Percentiles rank a stretch among this genome's conserved stretches.
phyloP scores from a whole-genome alignment of 2,888 invertebrate species.

The Thecocarcelia acutangulata region DNA sequence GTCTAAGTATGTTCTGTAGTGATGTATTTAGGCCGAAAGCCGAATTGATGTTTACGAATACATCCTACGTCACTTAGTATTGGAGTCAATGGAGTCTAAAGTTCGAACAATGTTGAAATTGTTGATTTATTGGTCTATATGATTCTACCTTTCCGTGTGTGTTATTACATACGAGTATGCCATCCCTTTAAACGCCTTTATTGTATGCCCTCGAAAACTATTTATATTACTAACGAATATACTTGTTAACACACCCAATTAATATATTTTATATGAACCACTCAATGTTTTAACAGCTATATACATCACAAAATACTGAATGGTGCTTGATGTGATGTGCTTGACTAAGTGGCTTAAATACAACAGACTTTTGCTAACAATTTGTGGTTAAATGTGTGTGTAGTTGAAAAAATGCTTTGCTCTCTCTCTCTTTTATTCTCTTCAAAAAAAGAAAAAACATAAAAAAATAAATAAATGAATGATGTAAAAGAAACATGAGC shows the following conservation, averaged over 20 bases:
- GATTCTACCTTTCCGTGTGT: too few species aligned
- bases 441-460: neutral
- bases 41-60: too few species aligned
- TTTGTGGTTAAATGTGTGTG: slow-evolving; percentile 52
- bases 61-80: too few species aligned
- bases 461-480: neutral
- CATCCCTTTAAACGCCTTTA: too few species aligned
- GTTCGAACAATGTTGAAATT: too few species aligned
- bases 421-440: neutral
- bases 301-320: slow-evolving; percentile 54
- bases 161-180: too few species aligned
- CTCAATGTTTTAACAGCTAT: slow-evolving; percentile 31
- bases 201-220: too few species aligned
- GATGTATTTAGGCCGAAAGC: too few species aligned
- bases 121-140: too few species aligned
- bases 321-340: slow-evolving; percentile 62
- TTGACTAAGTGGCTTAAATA: slow-evolving; percentile 62
- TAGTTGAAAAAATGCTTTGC: slow-evolving; percentile 27
- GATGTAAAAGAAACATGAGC: neutral
- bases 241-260: slow-evolving; percentile 1
- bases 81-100: too few species aligned
- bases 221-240: too few species aligned
- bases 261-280: slow-evolving; percentile 6
- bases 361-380: slow-evolving; percentile 29
- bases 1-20: too few species aligned